Evolutionary conservation across 2,113 vertebrate species (phyloP).

Genomic region (Entomyzon cyanotis): DNA sequence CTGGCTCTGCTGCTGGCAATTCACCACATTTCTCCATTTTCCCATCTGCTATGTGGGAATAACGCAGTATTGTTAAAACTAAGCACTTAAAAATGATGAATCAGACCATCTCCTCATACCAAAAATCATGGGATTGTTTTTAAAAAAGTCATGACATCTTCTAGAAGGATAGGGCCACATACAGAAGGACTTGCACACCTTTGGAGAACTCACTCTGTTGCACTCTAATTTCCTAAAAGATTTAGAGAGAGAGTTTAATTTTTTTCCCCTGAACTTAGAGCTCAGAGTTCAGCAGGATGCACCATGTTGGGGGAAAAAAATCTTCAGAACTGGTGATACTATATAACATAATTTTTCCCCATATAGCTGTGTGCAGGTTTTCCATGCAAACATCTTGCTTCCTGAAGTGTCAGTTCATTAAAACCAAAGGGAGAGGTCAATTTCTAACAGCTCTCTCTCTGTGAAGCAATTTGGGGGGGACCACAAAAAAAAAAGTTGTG

Average conservation of each 20-base stretch:
- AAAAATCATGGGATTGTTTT: background rate
- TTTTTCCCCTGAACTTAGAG: background rate
- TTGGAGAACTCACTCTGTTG: background rate
- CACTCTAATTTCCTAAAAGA: background rate
- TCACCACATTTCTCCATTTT: conserved; percentile 51
- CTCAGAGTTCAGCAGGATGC: background rate
- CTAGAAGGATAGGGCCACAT: background rate
- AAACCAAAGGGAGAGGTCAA: background rate
- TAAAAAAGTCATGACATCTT: background rate
- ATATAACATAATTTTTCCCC: background rate
- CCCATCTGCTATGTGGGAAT: conserved; percentile 63
- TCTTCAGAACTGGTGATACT: background rate
- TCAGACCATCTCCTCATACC: background rate
- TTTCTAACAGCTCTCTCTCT: background rate
- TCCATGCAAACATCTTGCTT: background rate
- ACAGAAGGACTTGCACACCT: background rate
- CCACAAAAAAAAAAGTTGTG: background rate
- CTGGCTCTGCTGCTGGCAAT: conserved; percentile 63
- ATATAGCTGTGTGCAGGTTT: background rate
- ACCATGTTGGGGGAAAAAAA: background rate
- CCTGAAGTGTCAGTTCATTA: background rate
- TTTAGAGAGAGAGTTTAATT: background rate
- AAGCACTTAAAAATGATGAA: conserved; percentile 56
- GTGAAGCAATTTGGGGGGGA: background rate
- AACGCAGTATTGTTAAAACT: conserved; percentile 55